Base-by-base conservation (phyloP, 2,888 invertebrate genomes). In the Chrysotoxum bicinctum region DNA sequence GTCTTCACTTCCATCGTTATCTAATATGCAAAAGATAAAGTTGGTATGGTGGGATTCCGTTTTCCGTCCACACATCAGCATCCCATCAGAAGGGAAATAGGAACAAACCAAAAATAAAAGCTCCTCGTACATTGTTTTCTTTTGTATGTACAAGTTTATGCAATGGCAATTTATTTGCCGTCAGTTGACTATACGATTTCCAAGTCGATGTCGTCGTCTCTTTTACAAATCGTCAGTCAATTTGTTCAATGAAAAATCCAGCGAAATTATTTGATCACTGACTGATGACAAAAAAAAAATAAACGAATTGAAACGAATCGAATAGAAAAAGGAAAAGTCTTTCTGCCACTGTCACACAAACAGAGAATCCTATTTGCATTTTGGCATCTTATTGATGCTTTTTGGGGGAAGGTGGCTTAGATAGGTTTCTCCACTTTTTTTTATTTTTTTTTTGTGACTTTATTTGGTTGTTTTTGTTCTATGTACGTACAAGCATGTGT, bases 221-320 rank as follows among this genome's bases (percentile, higher is more conserved):
- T 69, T 40, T 69, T 43, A 43, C 66, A 30, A 70, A 68, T 74
- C 68, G 73, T 52, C 79, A 64, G 75, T 75, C 75, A 75, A 81
- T 81, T 75, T 75, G 54, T 43, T 56, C 37, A 23, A 73, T 26
- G 50, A 35, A 66, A 68, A 35, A 79, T 74, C 52, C 60, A 21
- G 16, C 16, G 14, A 35, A 40, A 43, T 10, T 54, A 69, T 54
- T 69, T 54, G 52, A 54, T 54, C 54, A 43, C 54, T 58, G 58
- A 21, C 30, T 52, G 52, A 52, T 52, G 52, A 54, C 10, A 50
- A n/a, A 16, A 0, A 54, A 52, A 26, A 52, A 4, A 52, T 26
- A 26, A 54, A 23, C 2, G 9, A 10, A 16, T n/a, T n/a, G n/a
- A 16, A 54, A 54, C 1, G 9, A 23, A 23, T 26, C 21, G 48